Percentiles rank a stretch among this genome's conserved stretches.
Conservation (phyloP, 2,113 vertebrate species). For the Monopterus albus region DNA sequence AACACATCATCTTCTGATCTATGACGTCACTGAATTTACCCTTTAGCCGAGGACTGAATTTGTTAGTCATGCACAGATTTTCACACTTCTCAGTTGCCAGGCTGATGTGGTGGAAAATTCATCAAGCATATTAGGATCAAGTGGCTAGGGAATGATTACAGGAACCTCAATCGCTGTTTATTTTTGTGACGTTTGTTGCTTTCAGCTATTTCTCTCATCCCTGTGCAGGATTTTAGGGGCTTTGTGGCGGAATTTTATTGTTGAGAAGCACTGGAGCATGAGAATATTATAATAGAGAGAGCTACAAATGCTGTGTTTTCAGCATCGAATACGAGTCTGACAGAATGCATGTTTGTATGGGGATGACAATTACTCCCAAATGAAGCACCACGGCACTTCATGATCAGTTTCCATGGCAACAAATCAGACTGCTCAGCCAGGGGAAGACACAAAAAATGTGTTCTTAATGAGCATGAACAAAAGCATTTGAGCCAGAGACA, state of each 20-base stretch:
- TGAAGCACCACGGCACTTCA: constrained; percentile 50
- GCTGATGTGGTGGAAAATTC: constrained; percentile 28
- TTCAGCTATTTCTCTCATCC: constrained; percentile 44
- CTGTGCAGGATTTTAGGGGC: constrained; percentile 27
- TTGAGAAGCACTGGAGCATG: constrained; percentile 58
- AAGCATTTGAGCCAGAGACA: constrained; percentile 39
- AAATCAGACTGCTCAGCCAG: constrained; percentile 61
- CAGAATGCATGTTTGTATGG: constrained; percentile 49
- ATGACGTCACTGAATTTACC: not conserved
- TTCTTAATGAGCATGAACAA: constrained; percentile 38
- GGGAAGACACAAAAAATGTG: constrained; percentile 30
- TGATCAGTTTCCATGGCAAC: constrained; percentile 74
- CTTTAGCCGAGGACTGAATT: constrained; percentile 16
- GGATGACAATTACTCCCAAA: constrained; percentile 63
- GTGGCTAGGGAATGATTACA: constrained; percentile 35
- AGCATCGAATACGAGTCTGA: constrained; percentile 14
- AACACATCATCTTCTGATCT: constrained; percentile 25
- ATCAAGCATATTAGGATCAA: constrained; percentile 39
- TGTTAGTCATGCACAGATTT: not conserved
- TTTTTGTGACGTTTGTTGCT: constrained; percentile 42
- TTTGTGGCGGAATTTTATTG: constrained; percentile 55
- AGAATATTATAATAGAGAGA: constrained; percentile 54
- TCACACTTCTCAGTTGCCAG: constrained; percentile 45
- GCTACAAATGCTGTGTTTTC: constrained; percentile 38
- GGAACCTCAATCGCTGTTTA: constrained; percentile 47